Base-by-base conservation (phyloP, 30 jellyfish, hydroid and myxozoan species). In the Aurelia sp. region DNA sequence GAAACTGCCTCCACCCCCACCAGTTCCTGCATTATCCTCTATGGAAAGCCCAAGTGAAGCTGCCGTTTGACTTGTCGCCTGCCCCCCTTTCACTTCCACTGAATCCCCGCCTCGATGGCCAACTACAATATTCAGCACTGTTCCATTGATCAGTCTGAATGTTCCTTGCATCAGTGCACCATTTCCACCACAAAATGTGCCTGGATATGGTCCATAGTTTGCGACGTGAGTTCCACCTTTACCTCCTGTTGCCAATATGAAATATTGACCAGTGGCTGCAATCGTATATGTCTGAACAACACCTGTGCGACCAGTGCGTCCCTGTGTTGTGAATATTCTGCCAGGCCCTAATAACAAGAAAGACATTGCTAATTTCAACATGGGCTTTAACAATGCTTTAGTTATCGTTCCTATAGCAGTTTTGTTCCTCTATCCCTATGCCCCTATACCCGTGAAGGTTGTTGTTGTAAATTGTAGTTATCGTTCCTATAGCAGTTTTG, bases 1-100 rank as follows among this genome's bases (percentile, higher is more conserved):
- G 58, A 82, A 82, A 57, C 92, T 82, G n/a, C 92, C 92, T 64
- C 92, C 92, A 0, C 92, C 92, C n/a, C 92, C 92, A 55, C 92
- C 92, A 8, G 92, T 82, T 10, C 92, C 92, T 15, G 92, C 92
- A 38, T 82, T 69, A 40, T 82, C 92, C 72, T 82, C 92, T 6
- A 82, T 40, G 31, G 92, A 70, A 16, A 19, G 31, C 30, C 86
- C 80, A 17, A 82, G 72, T 15, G 92, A 82, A 3, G 79, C 30
- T 4, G 92, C 92, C n/a, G 92, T 82, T 27, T 74, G 66, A 4
- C 86, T 82, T 82, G 92, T 82, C 19, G 72, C 70, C 63, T 72
- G 73, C 8, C 92, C 92, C 10, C 80, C 92, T 38, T 69, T 19
- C 51, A 82, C 80, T 72, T 82, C 92, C 8, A 82, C 92, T 8